Evolutionary conservation across 2,113 vertebrate genomes (phyloP), one percentile per base, ranked within the genome.

Genomic region (Bufo gargarizans): DNA sequence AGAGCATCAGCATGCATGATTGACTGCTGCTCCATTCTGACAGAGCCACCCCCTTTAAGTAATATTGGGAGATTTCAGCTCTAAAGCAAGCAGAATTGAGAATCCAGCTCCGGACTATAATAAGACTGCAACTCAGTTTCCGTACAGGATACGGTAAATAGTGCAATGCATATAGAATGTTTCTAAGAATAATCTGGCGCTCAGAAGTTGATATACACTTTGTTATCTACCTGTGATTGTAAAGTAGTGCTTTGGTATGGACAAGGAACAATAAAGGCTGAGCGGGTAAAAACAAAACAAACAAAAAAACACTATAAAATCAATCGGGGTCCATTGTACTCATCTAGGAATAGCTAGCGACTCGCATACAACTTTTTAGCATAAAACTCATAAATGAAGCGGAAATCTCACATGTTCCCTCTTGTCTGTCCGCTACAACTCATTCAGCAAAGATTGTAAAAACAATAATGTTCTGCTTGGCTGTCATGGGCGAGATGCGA

Each of bases 401-500:
- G 58, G 45, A 61, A 77, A 47, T 50, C 56, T 63, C 72, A 78
- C 77, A 85, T 76, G 33, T 76, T 86, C 74, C 20, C 47, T 50
- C 76, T 79, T 69, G 85, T 55, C 78, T 53, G 20, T 45, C 45
- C 69, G 59, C 45, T 69, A 69, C 14, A 43, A 79, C 49, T 22
- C 58, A 67, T 86, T 79, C 76, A 53, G 20, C 59, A 53, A 67
- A 87, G 14, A 72, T 80, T 82, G 65, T 87, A 81, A 61, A 88
- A 82, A 82, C 79, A 88, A 87, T 74, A 82, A 72, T 55, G 82
- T 83, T 61, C 53, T 50, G 56, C 69, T 82, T 63, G n/a, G 43
- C 67, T 78, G 76, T 77, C 49, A 43, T 49, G 50, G 20, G 74
- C 67, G 85, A 86, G 58, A 59, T 20, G 71, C 14, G 19, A 47